Conservation (phyloP, 2,113 vertebrate species). For the Haemorhous mexicanus region DNA sequence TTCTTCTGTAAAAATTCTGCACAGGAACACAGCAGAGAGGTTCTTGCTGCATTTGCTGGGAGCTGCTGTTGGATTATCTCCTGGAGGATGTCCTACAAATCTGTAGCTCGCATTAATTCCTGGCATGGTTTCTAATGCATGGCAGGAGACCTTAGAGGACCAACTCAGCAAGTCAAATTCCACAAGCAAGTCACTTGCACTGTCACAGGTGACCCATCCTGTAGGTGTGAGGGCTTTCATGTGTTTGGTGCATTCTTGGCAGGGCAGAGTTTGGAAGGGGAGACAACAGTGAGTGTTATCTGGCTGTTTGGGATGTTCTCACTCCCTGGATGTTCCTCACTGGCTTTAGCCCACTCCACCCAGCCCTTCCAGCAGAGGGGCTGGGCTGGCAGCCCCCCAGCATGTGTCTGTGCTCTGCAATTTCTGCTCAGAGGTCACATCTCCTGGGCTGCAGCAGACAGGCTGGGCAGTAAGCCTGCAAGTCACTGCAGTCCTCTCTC, state of each 20-base stretch:
- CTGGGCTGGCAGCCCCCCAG: not conserved
- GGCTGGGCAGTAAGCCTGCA: not conserved
- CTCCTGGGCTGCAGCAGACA: not conserved
- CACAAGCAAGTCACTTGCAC: not conserved
- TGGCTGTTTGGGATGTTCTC: not conserved
- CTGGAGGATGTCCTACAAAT: not conserved
- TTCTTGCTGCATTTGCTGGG: not conserved
- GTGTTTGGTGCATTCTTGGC: not conserved
- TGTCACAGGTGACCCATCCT: not conserved
- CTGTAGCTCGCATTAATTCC: not conserved
- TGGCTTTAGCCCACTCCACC: not conserved
- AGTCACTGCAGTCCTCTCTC: not conserved
- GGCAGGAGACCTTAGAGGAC: not conserved
- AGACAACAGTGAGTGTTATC: accelerated
- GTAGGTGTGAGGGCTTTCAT: not conserved
- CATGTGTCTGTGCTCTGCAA: not conserved
- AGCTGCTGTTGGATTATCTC: not conserved
- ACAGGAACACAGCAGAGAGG: not conserved
- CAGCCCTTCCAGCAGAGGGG: not conserved
- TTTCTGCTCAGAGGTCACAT: not conserved
- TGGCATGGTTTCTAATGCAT: not conserved
- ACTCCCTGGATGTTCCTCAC: not conserved
- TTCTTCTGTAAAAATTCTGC: not conserved
- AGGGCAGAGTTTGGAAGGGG: not conserved
- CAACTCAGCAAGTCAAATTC: not conserved